Base-by-base conservation (phyloP, 2,797 vertebrate genomes). In the Fistularia tabacaria region DNA sequence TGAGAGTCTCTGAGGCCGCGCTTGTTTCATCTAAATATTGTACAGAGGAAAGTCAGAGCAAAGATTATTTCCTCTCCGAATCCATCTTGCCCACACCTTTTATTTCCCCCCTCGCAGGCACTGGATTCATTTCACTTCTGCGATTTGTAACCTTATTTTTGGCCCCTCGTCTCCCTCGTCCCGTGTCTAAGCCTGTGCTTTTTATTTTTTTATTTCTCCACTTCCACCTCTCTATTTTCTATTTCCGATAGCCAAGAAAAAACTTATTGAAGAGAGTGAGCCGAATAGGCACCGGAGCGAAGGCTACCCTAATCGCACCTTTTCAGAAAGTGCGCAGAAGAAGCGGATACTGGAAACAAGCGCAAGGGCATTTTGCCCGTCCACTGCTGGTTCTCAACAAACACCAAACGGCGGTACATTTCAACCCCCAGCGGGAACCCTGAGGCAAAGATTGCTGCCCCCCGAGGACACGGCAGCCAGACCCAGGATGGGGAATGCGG, bases 11-110 rank as follows among this genome's bases (percentile, higher is more conserved):
- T 51, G 11, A 64, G 42, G 56, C 60, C 47, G 37, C 59, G 12
- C 8, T 11, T 58, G 41, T 65, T 69, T 68, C 44, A 61, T 71
- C 71, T 66, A 53, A 74, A 72, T 42, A 53, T 58, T 49, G 49
- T 62, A 45, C 48, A 50, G 38, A 38, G 57, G 46, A 63, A 66
- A 49, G 74, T 44, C 57, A 62, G 1, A 59, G 54, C 48, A 38
- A 38, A 60, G 41, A 50, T 7, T 38, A 58, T 36, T 67, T 55
- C 49, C 53, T 62, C 55, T 71, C 57, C 46, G 54, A 50, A 50
- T 39, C 13, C 7, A 3, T 36, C 55, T 72, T 43, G 9, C 14
- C 9, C 14, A 52, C 25, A 52, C 50, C 38, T 7, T 52, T 56
- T 76, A 51, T 66, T 39, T 10, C 45, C 42, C 48, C 14, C n/a